Evolutionary conservation across 23 tunicate genomes (phyloP).

Genomic region (Oikopleura dioica): DNA sequence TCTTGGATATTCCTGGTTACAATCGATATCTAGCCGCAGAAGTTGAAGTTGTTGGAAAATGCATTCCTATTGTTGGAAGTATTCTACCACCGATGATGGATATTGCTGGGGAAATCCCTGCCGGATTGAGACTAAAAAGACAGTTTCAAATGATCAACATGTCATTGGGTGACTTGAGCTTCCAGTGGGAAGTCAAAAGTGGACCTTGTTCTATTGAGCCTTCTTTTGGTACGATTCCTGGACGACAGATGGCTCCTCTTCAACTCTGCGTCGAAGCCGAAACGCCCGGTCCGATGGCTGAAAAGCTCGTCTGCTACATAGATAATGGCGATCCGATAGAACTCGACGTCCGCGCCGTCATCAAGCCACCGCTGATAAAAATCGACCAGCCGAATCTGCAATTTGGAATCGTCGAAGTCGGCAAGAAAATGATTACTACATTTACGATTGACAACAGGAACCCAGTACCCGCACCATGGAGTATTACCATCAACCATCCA

Average conservation of each 20-base stretch:
- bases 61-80: neutral
- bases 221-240: neutral
- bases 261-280: neutral
- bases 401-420: neutral
- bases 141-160: neutral
- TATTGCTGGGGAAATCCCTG: neutral
- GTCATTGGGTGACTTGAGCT: neutral
- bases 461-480: neutral
- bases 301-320: neutral
- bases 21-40: neutral
- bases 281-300: neutral
- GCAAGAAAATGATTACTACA: neutral
- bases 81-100: neutral
- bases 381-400: neutral
- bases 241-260: neutral
- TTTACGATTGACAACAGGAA: neutral
- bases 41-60: neutral
- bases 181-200: neutral
- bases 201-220: neutral
- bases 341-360: neutral
- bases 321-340: neutral
- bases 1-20: neutral
- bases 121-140: neutral
- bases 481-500: neutral
- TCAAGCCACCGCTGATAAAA: neutral